phyloP scores from a whole-genome alignment of 2,113 vertebrate species.

The Cariama cristata region DNA sequence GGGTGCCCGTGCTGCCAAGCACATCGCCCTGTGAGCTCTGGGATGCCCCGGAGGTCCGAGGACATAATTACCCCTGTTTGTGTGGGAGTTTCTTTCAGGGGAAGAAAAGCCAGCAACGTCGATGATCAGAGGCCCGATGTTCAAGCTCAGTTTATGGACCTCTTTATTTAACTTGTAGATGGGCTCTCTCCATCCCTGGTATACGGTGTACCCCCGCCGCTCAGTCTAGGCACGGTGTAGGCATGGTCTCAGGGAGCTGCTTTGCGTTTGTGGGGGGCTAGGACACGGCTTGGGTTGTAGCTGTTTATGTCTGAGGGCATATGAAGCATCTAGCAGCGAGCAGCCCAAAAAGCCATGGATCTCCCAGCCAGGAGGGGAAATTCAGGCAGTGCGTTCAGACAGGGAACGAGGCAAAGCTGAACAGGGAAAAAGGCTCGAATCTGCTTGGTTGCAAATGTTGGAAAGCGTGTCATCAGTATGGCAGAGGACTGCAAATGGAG shows the following conservation, averaged over 20 bases:
- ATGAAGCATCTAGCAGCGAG: neutral
- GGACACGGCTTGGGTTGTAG: neutral
- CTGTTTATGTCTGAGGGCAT: neutral
- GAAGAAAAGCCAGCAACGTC: neutral
- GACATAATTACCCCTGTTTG: neutral
- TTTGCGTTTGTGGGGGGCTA: accelerated
- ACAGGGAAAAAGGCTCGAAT: neutral
- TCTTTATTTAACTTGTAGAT: neutral
- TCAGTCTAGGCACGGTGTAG: accelerated
- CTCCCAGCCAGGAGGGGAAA: neutral
- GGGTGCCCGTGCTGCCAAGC: accelerated
- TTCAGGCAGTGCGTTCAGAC: neutral
- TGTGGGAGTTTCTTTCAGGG: neutral
- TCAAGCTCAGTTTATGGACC: accelerated
- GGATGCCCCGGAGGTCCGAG: accelerated
- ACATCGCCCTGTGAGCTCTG: accelerated
- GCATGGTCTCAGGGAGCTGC: neutral
- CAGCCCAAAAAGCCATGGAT: neutral
- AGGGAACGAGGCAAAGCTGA: neutral
- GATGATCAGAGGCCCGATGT: accelerated
- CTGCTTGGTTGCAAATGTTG: neutral
- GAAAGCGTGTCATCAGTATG: neutral
- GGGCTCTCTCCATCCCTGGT: neutral
- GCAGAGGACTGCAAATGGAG: neutral
- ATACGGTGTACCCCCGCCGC: accelerated